Evolutionary conservation across 2,113 vertebrate genomes (phyloP), one percentile per base, ranked within the genome.

Genomic region (Dunckerocampus dactyliophorus): DNA sequence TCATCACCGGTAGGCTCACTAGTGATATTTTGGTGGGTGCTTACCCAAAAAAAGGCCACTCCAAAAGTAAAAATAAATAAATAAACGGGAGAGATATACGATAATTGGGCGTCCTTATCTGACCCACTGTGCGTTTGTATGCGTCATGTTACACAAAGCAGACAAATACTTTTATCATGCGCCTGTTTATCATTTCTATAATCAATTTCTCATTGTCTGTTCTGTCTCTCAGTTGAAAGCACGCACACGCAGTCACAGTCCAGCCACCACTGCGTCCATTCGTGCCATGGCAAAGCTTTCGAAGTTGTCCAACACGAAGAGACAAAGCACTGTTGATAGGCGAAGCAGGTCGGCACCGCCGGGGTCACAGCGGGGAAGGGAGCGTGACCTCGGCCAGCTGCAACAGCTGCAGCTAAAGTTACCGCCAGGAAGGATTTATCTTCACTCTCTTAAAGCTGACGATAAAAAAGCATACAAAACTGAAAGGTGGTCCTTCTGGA

Each of bases 351-450:
- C 37, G 21, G 43, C 45, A 46, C 57, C 5, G 43, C 43, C 15
- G 9, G 42, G 57, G 57, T 59, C 57, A 59, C 21, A 20, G 10
- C 54, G 3, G 10, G n/a, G 19, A 53, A 16, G 28, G 13, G 37
- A 21, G 54, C n/a, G 19, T 43, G 54, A 57, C 57, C 43, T 21
- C 17, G 17, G 24, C 57, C 15, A 47, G 21, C 57, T 47, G 8
- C 14, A 59, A 59, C 43, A 47, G 57, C 57, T 47, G 43, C 22
- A 45, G 14, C 15, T 47, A 46, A 56, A 42, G 54, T 42, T 56
- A 56, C n/a, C 12, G 11, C 11, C 34, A 19, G 34, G 17, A 56
- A 56, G 34, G 53, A 56, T 42, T 56, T 39, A 42, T 39, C 34
- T 42, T 56, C 54, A 39, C n/a, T 42, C 13, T 56, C 20, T 21